These are phyloP conservation scores for Drosophila mayri DNA, from an alignment of 1,140 invertebrate species.

Conservation along the genomic window DNA sequence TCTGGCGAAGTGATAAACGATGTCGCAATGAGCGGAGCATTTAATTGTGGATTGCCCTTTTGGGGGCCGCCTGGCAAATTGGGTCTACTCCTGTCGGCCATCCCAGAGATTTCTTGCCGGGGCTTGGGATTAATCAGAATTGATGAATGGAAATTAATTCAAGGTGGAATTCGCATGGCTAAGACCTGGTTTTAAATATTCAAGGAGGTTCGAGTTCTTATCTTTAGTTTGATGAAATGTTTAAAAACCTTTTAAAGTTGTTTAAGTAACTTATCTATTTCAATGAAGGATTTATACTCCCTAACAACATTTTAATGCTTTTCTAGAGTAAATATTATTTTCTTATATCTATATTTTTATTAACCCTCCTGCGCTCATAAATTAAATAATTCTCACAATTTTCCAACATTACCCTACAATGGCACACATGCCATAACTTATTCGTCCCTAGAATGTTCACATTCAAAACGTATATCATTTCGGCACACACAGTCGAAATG, in stretches of 20 bases:
- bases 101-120: conserved; percentile 24
- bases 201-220: not conserved
- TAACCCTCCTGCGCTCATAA: conserved; percentile 5
- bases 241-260: too few relatives aligned
- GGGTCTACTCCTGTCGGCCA: conserved; percentile 43
- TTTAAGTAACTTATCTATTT: too few relatives aligned
- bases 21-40: conserved; percentile 63
- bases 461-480: conserved; percentile 41
- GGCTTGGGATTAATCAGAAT: conserved; percentile 70
- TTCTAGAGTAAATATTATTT: not conserved
- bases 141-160: conserved; percentile 56
- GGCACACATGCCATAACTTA: conserved; percentile 48
- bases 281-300: too few relatives aligned
- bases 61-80: conserved; percentile 38
- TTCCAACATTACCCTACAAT: not conserved
- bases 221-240: not conserved
- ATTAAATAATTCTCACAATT: conserved; percentile 20
- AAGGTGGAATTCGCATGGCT: conserved; percentile 18
- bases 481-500: conserved; percentile 32
- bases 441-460: conserved; percentile 25
- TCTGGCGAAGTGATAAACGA: conserved; percentile 67
- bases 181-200: conserved; percentile 21
- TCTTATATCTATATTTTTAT: not conserved
- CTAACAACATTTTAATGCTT: not conserved
- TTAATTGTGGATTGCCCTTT: conserved; percentile 74